Evolutionary conservation across 2,797 vertebrate species (phyloP), one percentile per base, ranked within the genome.

Genomic region (Anomalospiza imberbis): DNA sequence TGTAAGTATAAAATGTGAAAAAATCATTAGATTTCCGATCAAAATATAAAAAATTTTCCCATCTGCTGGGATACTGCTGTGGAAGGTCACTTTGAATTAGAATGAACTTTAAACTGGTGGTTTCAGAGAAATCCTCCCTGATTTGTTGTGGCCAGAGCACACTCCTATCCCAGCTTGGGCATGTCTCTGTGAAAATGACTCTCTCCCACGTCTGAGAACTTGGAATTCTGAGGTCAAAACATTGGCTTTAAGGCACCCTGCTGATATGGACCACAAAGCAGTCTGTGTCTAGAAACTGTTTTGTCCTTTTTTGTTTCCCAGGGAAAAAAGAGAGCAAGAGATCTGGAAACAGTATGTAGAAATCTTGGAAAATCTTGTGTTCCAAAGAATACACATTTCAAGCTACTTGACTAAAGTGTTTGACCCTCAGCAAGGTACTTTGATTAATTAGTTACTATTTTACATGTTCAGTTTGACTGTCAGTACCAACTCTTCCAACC

Each of bases 351-450:
- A 51, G 2, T 8, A 58, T 40, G 67, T 48, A 42, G 82, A 91
- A 92, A 91, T 78, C 70, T 24, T 84, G 91, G 94, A 94, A 97
- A 96, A 44, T 5, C 79, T 94, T 93, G 54, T 14, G 6, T 70
- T 70, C 40, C 50, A 66, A 32, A 73, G 60, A 78, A 40, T 0
- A 72, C 81, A 31, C 8, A 54, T 51, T 85, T 74, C 51, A 50
- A 34, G 10, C 68, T 48, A 40, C 34, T 63, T 53, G 26, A 70
- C 58, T 50, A 0, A 75, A 75, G 66, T 8, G 28, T 61, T 57
- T 78, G 51, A 62, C 34, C 91, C 55, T 44, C 62, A 85, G 38
- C n/a, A 76, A 53, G 24, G 48, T 19, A 32, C 32, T 74, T 80
- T 50, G 54, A 44, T 40, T 63, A n/a, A 53, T 10, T 24, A 45